Evolutionary conservation across 2,888 invertebrate species (phyloP), one percentile per base, ranked within the genome.

Genomic region (Drosophila ezoana): DNA sequence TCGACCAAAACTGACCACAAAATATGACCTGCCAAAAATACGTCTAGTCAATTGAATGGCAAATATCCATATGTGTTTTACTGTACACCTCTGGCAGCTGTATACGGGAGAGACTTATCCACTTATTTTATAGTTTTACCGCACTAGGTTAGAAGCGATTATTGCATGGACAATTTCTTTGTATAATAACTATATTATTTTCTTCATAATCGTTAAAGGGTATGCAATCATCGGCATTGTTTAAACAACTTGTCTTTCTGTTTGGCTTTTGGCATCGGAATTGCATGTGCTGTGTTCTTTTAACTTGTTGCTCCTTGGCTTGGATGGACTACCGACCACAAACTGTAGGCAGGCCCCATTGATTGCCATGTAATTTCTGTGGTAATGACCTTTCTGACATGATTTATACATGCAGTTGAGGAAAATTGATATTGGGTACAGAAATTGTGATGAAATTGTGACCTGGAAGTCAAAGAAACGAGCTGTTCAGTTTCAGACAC

Each of bases 241-340:
- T 16, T 9, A 4, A 16, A 16, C 28, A 14, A 20, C 38, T 8
- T 4, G 18, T 37, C 10, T 11, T 3, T n/a, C n/a, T 18, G 14
- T 38, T 13, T 57, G 14, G 9, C 43, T 37, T 20, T 11, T 37
- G 38, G 28, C 11, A 45, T 13, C 37, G 16, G 40, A 14, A 18
- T 47, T 41, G 58, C 23, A 51, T 37, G 32, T 61, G 28, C 6
- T 45, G 14, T 58, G 37, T 35, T 59, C 49, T 58, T 71, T 70
- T 53, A 16, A 71, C 68, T 67, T 81, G 73, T 79, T 79, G 79
- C 62, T 60, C 37, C 45, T 64, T 52, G 56, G n/a, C 58, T 35
- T 47, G 41, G n/a, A 52, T 4, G 20, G 43, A 4, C 32, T 37
- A 33, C 18, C 18, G 62, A 68, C 81, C 81, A 56, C 73, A 81